These are phyloP conservation scores for Chiloscyllium punctatum DNA, from an alignment of 2,797 vertebrate genomes.

Conservation along the genomic window DNA sequence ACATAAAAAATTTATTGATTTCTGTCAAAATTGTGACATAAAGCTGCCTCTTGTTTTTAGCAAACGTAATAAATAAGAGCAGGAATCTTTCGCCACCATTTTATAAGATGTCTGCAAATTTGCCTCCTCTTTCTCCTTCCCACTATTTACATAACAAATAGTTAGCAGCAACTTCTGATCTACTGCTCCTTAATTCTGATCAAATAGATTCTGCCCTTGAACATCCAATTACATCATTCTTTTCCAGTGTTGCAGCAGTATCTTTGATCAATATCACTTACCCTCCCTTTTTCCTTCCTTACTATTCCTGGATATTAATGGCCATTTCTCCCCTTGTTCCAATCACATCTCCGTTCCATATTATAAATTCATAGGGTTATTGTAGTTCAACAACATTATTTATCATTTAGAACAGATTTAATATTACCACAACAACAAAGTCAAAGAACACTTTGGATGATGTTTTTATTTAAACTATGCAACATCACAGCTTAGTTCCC, in stretches of 20 bases:
- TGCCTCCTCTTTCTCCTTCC: not conserved
- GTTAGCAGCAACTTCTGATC: not conserved
- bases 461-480: not conserved
- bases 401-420: not conserved
- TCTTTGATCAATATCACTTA: not conserved
- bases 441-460: not conserved
- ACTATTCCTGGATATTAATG: not conserved
- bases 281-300: not conserved
- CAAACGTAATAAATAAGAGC: too few species aligned
- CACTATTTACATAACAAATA: not conserved
- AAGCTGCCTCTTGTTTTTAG: too few species aligned
- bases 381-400: not conserved
- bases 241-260: not conserved
- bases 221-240: not conserved
- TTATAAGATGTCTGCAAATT: not conserved
- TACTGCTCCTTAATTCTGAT: not conserved
- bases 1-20: too few species aligned
- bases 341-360: not conserved
- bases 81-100: not conserved
- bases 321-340: not conserved
- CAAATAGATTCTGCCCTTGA: not conserved
- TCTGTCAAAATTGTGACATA: too few species aligned
- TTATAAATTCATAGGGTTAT: not conserved
- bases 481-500: not conserved
- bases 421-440: not conserved